Evolutionary conservation across 2,888 invertebrate genomes (phyloP).

Genomic region (Lottia scabra): DNA sequence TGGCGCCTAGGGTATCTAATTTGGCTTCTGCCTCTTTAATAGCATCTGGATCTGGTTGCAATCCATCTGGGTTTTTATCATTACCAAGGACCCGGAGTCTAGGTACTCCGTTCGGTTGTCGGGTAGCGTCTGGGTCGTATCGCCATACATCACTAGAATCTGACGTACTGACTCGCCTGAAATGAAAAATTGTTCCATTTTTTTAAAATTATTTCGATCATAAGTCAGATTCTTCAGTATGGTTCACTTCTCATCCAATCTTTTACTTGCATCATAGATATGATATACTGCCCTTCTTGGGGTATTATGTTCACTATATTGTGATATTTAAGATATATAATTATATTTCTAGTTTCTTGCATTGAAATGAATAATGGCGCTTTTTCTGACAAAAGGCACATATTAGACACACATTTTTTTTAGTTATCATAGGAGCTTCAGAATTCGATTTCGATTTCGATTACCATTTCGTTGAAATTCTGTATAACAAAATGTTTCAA

Average conservation of each 20-base stretch:
- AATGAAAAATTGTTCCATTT: background rate
- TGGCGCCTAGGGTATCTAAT: background rate
- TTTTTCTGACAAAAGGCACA: no score
- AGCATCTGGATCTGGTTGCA: slow-evolving; percentile 2
- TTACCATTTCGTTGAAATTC: no score
- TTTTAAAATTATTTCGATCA: no score
- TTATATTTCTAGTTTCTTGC: no score
- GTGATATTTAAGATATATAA: background rate
- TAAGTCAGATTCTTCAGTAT: background rate
- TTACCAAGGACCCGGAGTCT: slow-evolving; percentile 15
- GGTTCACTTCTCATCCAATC: background rate
- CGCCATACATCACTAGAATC: slow-evolving; percentile 21
- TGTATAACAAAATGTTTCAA: no score
- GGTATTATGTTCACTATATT: background rate
- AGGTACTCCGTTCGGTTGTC: slow-evolving; percentile 25
- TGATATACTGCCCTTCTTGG: no score
- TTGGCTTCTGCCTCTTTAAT: slow-evolving; percentile 3
- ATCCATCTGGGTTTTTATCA: background rate
- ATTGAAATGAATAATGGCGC: no score
- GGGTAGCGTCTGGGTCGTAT: slow-evolving; percentile 29
- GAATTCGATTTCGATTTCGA: no score
- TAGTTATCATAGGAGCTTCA: no score
- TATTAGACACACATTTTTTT: no score
- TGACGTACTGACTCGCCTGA: background rate
- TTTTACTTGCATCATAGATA: background rate